A percentile compares a stretch with the other conserved stretches of the same genome.
These are phyloP conservation scores for Varroa destructor DNA, from an alignment of 1,140 invertebrate species.

Conservation along the genomic window DNA sequence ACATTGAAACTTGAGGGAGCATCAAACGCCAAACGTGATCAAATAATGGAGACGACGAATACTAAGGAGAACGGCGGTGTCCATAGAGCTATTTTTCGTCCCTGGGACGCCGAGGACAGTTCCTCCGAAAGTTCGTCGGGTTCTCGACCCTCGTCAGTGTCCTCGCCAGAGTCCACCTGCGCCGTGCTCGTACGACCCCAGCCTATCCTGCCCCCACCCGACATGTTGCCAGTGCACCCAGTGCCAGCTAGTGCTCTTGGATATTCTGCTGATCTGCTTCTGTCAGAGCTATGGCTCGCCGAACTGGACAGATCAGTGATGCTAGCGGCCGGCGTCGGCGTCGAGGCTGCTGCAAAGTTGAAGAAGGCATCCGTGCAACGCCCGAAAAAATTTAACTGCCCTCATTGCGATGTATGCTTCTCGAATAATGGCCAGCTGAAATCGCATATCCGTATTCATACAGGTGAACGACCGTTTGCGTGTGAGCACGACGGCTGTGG, in stretches of 20 bases:
- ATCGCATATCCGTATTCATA: slow-evolving; percentile 78
- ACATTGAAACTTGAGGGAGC: too few relatives aligned
- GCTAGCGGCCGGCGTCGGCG: slow-evolving; percentile 18
- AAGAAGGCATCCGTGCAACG: slow-evolving; percentile 53
- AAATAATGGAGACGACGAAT: too few relatives aligned
- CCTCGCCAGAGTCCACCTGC: too few relatives aligned
- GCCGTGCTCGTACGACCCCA: slow-evolving; percentile 12
- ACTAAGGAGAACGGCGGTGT: too few relatives aligned
- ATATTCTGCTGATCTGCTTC: slow-evolving; percentile 5
- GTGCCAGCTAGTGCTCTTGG: slow-evolving; percentile 2
- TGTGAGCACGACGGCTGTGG: slow-evolving; percentile 59
- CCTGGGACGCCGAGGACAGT: slow-evolving; percentile 2
- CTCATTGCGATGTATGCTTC: slow-evolving; percentile 72
- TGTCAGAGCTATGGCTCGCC: slow-evolving; percentile 26
- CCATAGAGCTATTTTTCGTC: slow-evolving; percentile 6
- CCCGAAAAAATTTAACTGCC: slow-evolving; percentile 74
- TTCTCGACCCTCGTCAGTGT: too few relatives aligned
- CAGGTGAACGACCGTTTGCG: slow-evolving; percentile 63
- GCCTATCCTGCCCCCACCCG: background rate
- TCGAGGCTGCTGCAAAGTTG: slow-evolving; percentile 18
- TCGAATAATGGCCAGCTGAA: slow-evolving; percentile 83
- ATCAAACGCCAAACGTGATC: too few relatives aligned
- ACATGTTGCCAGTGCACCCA: background rate
- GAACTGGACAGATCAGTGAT: slow-evolving; percentile 21
- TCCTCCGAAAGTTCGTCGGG: too few relatives aligned